phyloP scores from a whole-genome alignment of 2,113 vertebrate genomes.

The Dicerorhinus sumatrensis region DNA sequence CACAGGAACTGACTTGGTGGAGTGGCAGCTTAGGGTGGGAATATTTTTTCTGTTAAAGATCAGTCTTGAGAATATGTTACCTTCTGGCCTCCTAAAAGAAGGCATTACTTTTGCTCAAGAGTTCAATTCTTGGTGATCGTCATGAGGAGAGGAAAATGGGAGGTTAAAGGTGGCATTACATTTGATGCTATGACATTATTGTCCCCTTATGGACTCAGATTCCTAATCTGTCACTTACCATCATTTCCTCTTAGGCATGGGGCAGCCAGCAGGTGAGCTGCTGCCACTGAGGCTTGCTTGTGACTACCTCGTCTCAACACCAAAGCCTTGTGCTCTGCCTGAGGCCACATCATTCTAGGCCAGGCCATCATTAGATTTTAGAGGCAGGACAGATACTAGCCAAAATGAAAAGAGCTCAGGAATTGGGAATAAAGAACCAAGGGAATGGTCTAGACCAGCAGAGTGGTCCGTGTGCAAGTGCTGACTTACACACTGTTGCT shows the following conservation, averaged over 20 bases:
- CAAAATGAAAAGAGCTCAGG: not conserved
- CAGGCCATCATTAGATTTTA: not conserved
- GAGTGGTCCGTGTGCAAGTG: not conserved
- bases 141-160: not conserved
- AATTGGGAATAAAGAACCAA: not conserved
- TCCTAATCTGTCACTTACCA: not conserved
- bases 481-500: not conserved
- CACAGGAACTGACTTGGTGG: slow-evolving; percentile 98
- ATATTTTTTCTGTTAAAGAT: not conserved
- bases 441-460: not conserved
- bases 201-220: not conserved
- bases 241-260: not conserved
- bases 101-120: not conserved
- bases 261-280: not conserved
- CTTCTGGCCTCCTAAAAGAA: not conserved
- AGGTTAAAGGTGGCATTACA: not conserved
- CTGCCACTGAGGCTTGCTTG: not conserved
- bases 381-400: not conserved
- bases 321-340: not conserved
- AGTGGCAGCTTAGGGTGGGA: slow-evolving; percentile 97
- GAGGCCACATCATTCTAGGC: not conserved
- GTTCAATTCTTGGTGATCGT: not conserved
- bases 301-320: not conserved
- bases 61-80: not conserved
- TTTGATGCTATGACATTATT: not conserved